Conservation (phyloP, 35 echinoderm and acorn worm genomes). For the Apostichopus californicus region DNA sequence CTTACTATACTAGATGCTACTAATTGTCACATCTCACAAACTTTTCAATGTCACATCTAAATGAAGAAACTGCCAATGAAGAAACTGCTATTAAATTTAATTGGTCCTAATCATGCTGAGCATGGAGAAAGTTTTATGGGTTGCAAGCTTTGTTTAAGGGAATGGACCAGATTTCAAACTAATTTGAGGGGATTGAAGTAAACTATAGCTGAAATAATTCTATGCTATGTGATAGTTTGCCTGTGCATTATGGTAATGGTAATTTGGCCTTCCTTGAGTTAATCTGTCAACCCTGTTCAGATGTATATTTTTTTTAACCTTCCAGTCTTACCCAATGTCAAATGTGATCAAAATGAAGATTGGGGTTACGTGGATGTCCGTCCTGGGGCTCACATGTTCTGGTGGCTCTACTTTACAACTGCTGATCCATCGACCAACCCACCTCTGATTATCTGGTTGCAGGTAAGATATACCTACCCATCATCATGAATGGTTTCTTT, state of each 20-base stretch:
- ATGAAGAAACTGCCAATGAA: too few relatives aligned
- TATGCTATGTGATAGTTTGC: too few relatives aligned
- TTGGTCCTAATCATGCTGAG: not conserved
- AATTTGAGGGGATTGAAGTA: not conserved
- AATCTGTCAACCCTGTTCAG: not conserved
- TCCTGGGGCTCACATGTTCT: conserved; percentile 95
- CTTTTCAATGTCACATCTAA: too few relatives aligned
- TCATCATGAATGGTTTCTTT: too few relatives aligned
- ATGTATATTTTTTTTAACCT: not conserved
- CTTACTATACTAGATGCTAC: too few relatives aligned
- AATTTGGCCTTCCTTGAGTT: too few relatives aligned
- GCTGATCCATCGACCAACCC: conserved; percentile 57
- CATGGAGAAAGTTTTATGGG: not conserved
- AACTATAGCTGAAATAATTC: too few relatives aligned
- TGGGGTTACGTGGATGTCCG: conserved; percentile 94
- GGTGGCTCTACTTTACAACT: conserved; percentile 90
- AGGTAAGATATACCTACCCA: conserved; percentile 59
- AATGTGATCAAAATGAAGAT: conserved; percentile 67
- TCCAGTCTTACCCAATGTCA: not conserved
- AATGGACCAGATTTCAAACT: not conserved
- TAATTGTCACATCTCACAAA: too few relatives aligned
- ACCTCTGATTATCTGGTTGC: conserved; percentile 95
- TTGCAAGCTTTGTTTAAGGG: not conserved
- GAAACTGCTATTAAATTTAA: not conserved
- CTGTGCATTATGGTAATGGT: too few relatives aligned